phyloP scores from a whole-genome alignment of 2,797 vertebrate species.

The Eutrigla gurnardus region DNA sequence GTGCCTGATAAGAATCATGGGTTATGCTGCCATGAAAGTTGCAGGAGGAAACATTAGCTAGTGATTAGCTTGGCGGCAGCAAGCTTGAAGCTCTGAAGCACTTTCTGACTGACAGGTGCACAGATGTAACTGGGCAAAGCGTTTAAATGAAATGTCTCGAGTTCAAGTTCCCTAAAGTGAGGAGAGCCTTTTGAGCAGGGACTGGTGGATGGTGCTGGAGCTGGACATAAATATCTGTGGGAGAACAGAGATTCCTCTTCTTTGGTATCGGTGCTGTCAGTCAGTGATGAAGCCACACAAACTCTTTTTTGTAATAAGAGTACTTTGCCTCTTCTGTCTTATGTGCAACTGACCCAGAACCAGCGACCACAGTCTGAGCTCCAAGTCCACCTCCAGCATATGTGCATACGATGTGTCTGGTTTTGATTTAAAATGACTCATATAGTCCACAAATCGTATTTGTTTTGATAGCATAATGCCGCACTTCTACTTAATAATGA shows the following conservation, averaged over 20 bases:
- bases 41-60: conserved; percentile 57
- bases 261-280: conserved; percentile 56
- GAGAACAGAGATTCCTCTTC: conserved; percentile 37
- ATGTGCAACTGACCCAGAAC: conserved; percentile 29
- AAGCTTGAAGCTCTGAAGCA: conserved; percentile 46
- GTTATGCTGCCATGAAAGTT: conserved; percentile 55
- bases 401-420: conserved; percentile 48
- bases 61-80: conserved; percentile 56
- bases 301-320: conserved; percentile 35
- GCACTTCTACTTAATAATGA: conserved; percentile 46
- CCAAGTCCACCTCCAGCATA: conserved; percentile 17
- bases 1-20: conserved; percentile 64
- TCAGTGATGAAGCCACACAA: conserved; percentile 29
- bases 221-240: conserved; percentile 63
- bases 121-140: conserved; percentile 56
- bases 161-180: conserved; percentile 26
- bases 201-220: conserved; percentile 38
- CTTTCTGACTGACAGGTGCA: conserved; percentile 54
- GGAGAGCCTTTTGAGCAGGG: conserved; percentile 32
- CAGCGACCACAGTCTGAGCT: conserved; percentile 31
- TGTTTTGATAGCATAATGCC: conserved; percentile 63
- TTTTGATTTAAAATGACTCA: conserved; percentile 64
- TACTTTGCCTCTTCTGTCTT: conserved; percentile 11
- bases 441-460: conserved; percentile 46
- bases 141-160: conserved; percentile 50